Evolutionary conservation across 2,888 invertebrate species (phyloP).

Genomic region (Erpobdella octoculata): DNA sequence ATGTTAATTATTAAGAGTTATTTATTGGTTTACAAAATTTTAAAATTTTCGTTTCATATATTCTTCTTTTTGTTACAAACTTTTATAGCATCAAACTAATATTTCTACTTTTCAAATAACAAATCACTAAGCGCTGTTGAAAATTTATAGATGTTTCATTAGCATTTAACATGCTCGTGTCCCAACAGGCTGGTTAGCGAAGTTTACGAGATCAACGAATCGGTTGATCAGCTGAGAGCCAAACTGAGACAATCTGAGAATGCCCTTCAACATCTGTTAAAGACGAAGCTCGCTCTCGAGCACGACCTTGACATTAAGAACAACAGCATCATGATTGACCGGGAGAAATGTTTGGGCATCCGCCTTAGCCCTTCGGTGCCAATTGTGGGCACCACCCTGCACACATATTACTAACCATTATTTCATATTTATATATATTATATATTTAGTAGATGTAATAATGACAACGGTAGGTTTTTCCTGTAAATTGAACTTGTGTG

Average conservation of each 20-base stretch:
- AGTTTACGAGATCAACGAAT: constrained; percentile 73
- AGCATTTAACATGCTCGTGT: too few species aligned
- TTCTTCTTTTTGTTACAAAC: too few species aligned
- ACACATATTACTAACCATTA: neutral
- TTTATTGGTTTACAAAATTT: too few species aligned
- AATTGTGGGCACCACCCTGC: neutral
- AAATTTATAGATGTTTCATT: too few species aligned
- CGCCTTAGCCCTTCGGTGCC: constrained; percentile 50
- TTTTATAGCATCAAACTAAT: too few species aligned
- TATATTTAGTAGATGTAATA: too few species aligned
- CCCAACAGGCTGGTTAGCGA: constrained; percentile 76
- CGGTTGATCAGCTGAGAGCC: constrained; percentile 70
- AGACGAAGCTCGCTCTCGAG: constrained; percentile 74
- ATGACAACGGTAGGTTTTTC: too few species aligned
- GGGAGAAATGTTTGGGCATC: constrained; percentile 86
- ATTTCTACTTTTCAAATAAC: too few species aligned
- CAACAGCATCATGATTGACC: constrained; percentile 81
- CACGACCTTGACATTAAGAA: constrained; percentile 76
- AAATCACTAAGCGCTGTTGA: too few species aligned
- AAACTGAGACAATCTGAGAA: constrained; percentile 62
- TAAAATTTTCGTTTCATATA: too few species aligned
- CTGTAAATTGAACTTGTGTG: too few species aligned
- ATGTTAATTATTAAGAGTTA: constrained; percentile 33
- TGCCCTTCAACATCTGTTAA: constrained; percentile 60
- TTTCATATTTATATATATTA: too few species aligned